Evolutionary conservation across 2,113 vertebrate genomes (phyloP).

Genomic region (Myotis brandtii): DNA sequence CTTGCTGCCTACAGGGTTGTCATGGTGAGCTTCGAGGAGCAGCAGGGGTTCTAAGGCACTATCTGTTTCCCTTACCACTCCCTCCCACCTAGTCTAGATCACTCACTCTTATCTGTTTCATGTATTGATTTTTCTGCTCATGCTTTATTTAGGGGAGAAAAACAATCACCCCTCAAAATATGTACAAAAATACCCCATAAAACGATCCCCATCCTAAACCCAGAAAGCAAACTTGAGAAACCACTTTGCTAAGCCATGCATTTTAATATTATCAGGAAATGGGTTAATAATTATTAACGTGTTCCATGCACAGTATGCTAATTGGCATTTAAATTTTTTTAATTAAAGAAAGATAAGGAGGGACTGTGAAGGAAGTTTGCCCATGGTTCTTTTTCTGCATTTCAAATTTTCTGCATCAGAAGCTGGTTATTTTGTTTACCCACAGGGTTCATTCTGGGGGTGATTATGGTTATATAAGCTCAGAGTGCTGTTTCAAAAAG

Average conservation of each 20-base stretch:
- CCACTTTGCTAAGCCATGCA: neutral
- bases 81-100: neutral
- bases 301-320: neutral
- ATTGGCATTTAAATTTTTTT: neutral
- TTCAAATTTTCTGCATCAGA: neutral
- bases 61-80: neutral
- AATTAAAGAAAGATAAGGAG: neutral
- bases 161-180: neutral
- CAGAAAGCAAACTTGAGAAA: neutral
- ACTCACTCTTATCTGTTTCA: neutral
- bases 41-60: neutral
- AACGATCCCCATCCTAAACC: neutral
- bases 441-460: neutral
- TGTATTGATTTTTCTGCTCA: neutral
- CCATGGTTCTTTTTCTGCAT: neutral
- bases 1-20: neutral
- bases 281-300: neutral
- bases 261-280: neutral
- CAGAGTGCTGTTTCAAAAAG: neutral
- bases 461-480: slow-evolving; percentile 11
- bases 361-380: neutral
- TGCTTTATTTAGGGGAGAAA: neutral
- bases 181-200: neutral
- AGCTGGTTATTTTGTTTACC: neutral
- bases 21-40: neutral